phyloP scores from a whole-genome alignment of 2,797 vertebrate genomes.

The Fringilla coelebs region DNA sequence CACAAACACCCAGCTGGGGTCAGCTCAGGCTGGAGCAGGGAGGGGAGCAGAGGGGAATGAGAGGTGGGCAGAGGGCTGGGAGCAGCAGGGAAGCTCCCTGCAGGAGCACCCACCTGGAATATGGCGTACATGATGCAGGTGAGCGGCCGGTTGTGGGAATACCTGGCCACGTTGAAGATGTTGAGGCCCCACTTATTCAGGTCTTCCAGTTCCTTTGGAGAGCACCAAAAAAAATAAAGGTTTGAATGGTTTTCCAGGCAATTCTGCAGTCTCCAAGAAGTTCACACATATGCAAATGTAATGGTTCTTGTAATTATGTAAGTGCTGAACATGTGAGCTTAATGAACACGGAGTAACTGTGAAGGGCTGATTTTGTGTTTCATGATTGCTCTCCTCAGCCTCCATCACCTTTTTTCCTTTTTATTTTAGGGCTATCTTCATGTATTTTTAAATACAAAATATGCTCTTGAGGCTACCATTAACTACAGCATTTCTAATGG shows the following conservation, averaged over 20 bases:
- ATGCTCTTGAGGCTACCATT: not conserved
- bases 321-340: not conserved
- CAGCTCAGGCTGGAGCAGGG: not conserved
- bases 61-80: rapidly evolving
- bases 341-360: not conserved
- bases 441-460: not conserved
- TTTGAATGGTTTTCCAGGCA: not conserved
- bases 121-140: slow-evolving; percentile 97
- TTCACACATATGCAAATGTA: not conserved
- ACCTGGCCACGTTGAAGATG: slow-evolving; percentile 92
- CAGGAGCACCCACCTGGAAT: slow-evolving; percentile 86
- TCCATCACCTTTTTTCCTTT: not conserved
- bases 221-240: not conserved
- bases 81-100: rapidly evolving
- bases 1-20: not conserved
- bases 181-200: slow-evolving; percentile 98
- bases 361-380: not conserved
- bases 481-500: not conserved
- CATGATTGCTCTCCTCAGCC: not conserved
- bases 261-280: not conserved
- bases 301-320: not conserved
- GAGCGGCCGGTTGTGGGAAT: slow-evolving; percentile 91
- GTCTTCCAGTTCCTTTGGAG: slow-evolving; percentile 89
- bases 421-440: not conserved
- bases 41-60: rapidly evolving